phyloP scores from a whole-genome alignment of 2,113 vertebrate genomes.

The Ailuropoda melanoleuca region DNA sequence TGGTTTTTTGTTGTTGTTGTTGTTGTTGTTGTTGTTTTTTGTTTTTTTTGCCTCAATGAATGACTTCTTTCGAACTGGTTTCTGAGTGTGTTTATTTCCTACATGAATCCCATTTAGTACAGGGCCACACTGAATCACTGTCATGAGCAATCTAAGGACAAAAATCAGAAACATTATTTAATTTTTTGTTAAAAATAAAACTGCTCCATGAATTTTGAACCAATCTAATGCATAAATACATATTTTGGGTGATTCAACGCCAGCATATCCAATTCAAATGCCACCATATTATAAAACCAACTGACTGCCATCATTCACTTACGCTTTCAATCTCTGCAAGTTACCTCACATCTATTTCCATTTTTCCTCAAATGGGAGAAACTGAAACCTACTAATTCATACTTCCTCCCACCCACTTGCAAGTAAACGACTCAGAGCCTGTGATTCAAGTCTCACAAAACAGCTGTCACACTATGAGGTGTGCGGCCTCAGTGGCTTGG shows the following conservation, averaged over 20 bases:
- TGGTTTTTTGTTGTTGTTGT: no score
- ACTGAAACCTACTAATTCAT: constrained; percentile 60
- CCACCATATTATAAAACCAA: constrained; percentile 76
- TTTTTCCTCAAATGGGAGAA: constrained; percentile 73
- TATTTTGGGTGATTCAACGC: constrained; percentile 80
- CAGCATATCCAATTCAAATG: constrained; percentile 83
- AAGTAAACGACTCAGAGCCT: constrained; percentile 14
- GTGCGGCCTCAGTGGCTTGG: not conserved
- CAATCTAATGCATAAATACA: constrained; percentile 85
- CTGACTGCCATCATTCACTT: constrained; percentile 68
- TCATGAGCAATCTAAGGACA: constrained; percentile 78
- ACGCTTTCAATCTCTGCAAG: constrained; percentile 33
- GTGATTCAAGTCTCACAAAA: not conserved
- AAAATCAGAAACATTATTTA: constrained; percentile 79
- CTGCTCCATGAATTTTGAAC: constrained; percentile 73
- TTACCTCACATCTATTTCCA: constrained; percentile 73
- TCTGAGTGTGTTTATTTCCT: constrained; percentile 65
- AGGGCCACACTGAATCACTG: constrained; percentile 71
- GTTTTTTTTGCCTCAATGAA: constrained; percentile 50
- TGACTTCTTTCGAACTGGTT: constrained; percentile 74
- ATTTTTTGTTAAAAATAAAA: constrained; percentile 84
- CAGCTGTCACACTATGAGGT: not conserved
- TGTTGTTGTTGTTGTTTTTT: no score
- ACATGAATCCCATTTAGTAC: constrained; percentile 73
- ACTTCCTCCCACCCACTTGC: constrained; percentile 34